A percentile compares a stretch with the other conserved stretches of the same genome.
phyloP scores from a whole-genome alignment of 2,113 vertebrate species.

The Triplophysa rosa region DNA sequence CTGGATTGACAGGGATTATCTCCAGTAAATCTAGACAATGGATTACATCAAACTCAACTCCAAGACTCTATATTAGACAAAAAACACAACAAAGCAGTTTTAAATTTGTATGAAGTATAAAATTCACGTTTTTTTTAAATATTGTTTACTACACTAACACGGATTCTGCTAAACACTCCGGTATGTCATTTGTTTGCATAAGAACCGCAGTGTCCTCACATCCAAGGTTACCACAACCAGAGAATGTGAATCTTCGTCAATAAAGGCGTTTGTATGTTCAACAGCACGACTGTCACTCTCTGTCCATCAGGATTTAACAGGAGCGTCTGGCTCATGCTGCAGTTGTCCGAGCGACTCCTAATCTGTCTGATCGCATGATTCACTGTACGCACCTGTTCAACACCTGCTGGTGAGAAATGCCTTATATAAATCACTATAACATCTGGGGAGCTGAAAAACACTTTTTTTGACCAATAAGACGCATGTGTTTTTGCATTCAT shows the following conservation, averaged over 20 bases:
- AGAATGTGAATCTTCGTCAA: neutral
- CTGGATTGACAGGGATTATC: slow-evolving; percentile 17
- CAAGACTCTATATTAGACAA: neutral
- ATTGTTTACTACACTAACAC: neutral
- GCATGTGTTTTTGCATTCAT: neutral
- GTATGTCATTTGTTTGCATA: slow-evolving; percentile 3
- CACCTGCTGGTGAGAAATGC: slow-evolving; percentile 11
- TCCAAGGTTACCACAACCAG: slow-evolving; percentile 4
- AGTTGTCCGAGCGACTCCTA: slow-evolving; percentile 4
- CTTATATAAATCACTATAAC: slow-evolving; percentile 30
- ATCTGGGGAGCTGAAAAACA: neutral
- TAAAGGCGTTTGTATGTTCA: neutral
- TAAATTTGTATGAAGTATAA: neutral
- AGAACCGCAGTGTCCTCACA: slow-evolving; percentile 20
- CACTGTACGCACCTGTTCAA: slow-evolving; percentile 27
- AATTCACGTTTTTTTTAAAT: neutral
- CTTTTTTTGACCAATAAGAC: neutral
- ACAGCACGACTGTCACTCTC: neutral
- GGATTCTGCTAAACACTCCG: neutral
- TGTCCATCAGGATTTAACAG: neutral
- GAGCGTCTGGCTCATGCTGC: neutral
- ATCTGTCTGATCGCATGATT: slow-evolving; percentile 9
- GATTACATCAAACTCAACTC: slow-evolving; percentile 10
- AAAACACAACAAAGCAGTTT: neutral
- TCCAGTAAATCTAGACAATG: neutral